These are phyloP conservation scores for Siniperca undulata DNA, from an alignment of 2,797 vertebrate genomes.

Conservation along the genomic window DNA sequence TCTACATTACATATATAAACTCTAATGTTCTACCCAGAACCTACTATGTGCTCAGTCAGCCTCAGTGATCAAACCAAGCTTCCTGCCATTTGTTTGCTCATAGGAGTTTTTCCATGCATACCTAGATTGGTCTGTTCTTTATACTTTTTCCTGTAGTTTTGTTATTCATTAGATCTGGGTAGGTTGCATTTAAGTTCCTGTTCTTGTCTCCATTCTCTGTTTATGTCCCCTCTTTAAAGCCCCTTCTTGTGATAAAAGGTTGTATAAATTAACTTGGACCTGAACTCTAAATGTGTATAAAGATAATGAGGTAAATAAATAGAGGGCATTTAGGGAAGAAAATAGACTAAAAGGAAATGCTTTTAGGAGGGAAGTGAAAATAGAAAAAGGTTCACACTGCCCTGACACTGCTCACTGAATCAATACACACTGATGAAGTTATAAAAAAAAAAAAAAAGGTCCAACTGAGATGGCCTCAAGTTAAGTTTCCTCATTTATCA, in stretches of 20 bases:
- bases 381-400: background rate
- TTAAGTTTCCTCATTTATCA: slow-evolving; percentile 2
- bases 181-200: slow-evolving; percentile 1
- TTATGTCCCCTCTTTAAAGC: background rate
- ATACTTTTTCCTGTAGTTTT: background rate
- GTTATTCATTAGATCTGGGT: slow-evolving; percentile 3
- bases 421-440: background rate
- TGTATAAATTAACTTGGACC: slow-evolving; percentile 24
- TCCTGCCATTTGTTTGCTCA: too few relatives aligned
- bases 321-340: background rate
- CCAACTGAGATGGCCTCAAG: background rate
- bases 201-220: background rate
- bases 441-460: background rate
- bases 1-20: background rate
- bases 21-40: background rate
- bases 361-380: slow-evolving; percentile 28
- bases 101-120: background rate
- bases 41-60: background rate
- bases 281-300: background rate
- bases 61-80: too few relatives aligned
- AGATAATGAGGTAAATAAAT: slow-evolving; percentile 15
- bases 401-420: slow-evolving; percentile 3
- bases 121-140: background rate
- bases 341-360: background rate
- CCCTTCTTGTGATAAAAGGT: slow-evolving; percentile 6